A percentile compares a stretch with the other conserved stretches of the same genome.
Conservation (phyloP, 2,113 vertebrate species). For the Drymodes brunneopygia region DNA sequence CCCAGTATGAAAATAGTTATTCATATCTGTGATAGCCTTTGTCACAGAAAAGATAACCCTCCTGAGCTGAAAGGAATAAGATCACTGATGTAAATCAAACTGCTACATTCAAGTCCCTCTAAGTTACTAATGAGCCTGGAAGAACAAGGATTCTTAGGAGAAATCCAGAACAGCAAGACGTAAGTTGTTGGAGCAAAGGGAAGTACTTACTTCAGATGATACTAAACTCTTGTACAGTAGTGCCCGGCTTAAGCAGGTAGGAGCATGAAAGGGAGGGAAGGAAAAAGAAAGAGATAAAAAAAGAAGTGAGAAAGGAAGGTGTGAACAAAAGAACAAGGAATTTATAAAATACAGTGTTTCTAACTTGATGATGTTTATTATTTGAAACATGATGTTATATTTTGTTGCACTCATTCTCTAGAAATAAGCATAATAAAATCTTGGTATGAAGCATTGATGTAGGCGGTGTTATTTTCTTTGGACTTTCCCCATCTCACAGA, state of each 20-base stretch:
- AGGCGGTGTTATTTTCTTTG: not conserved
- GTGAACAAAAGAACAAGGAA: not conserved
- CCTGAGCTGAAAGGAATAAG: conserved; percentile 58
- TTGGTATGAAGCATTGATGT: not conserved
- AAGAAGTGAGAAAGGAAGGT: not conserved
- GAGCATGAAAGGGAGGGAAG: not conserved
- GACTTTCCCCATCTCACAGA: not conserved
- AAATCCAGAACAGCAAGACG: conserved; percentile 53
- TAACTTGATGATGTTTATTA: not conserved
- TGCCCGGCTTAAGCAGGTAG: not conserved
- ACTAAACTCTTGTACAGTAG: conserved; percentile 12
- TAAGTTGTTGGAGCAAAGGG: conserved; percentile 32
- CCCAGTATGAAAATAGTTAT: conserved; percentile 63
- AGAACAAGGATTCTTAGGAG: conserved; percentile 60
- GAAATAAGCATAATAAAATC: not conserved
- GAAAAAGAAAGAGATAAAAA: not conserved
- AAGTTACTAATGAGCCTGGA: conserved; percentile 56
- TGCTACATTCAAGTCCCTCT: conserved; percentile 35
- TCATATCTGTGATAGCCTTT: conserved; percentile 55
- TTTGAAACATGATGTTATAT: not conserved
- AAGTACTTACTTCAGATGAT: conserved; percentile 26
- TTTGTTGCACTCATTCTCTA: not conserved
- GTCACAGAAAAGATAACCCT: conserved; percentile 55
- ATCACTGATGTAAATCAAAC: conserved; percentile 59
- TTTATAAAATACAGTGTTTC: not conserved